phyloP scores from a whole-genome alignment of 2,113 vertebrate species.

The Polypterus bichir region DNA sequence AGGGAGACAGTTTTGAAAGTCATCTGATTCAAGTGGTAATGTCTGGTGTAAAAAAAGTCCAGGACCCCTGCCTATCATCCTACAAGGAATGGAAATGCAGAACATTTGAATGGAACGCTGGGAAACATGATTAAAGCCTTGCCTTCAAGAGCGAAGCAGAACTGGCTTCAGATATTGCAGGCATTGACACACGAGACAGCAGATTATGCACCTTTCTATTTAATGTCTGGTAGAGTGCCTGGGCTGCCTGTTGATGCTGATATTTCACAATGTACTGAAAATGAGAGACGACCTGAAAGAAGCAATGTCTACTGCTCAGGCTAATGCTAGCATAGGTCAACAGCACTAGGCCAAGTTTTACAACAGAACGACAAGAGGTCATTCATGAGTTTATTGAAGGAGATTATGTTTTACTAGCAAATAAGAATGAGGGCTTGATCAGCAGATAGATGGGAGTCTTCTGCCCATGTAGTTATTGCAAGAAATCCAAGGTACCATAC shows the following conservation, averaged over 20 bases:
- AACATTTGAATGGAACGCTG: not conserved
- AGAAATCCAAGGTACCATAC: no score
- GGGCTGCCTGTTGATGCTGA: conserved; percentile 9
- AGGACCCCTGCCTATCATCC: not conserved
- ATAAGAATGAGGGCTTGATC: no score
- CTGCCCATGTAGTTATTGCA: no score
- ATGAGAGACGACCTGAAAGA: no score
- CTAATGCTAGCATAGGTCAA: no score
- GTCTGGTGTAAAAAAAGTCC: not conserved
- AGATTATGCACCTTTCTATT: conserved; percentile 7
- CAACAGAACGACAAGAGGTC: no score
- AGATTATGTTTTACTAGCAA: no score
- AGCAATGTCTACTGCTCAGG: no score
- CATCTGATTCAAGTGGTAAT: not conserved
- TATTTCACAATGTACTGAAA: conserved; percentile 11
- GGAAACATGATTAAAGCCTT: not conserved
- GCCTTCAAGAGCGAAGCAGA: not conserved
- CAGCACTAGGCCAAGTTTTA: no score
- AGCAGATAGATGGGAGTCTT: no score
- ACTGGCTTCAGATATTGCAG: conserved; percentile 1
- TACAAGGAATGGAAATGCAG: not conserved
- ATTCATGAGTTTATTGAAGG: no score
- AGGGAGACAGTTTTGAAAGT: not conserved
- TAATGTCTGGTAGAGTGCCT: conserved; percentile 12
- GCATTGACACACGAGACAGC: conserved; percentile 9